These are phyloP conservation scores for Aphyosemion australe DNA, from an alignment of 2,113 vertebrate species.

Conservation along the genomic window DNA sequence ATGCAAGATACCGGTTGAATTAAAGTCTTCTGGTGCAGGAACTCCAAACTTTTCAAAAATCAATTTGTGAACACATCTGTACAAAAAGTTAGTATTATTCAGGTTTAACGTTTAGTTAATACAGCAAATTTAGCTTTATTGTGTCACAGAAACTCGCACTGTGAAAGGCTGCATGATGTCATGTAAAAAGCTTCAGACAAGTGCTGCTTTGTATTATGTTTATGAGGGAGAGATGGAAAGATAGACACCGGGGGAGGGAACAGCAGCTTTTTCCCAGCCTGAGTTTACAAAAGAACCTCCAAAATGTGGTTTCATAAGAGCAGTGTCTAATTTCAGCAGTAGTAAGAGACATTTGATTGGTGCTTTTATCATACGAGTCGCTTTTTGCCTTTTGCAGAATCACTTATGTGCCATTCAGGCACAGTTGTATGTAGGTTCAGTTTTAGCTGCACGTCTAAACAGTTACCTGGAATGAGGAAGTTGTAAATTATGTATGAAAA, in stretches of 20 bases:
- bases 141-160: not conserved
- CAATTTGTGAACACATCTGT: not conserved
- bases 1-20: no score
- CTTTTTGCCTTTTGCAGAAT: no score
- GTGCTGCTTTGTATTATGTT: constrained; percentile 9
- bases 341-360: no score
- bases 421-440: not conserved
- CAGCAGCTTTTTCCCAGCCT: not conserved
- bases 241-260: not conserved
- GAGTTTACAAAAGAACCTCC: not conserved
- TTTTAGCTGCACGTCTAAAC: not conserved
- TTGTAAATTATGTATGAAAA: not conserved
- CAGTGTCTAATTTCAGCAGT: no score
- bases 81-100: not conserved
- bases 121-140: not conserved
- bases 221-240: not conserved
- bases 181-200: not conserved
- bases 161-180: constrained; percentile 1
- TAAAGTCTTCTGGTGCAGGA: no score
- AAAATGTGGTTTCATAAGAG: not conserved
- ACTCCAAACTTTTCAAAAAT: no score
- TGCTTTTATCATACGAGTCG: no score
- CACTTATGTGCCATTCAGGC: no score
- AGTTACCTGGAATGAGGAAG: not conserved
- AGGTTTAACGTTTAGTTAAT: not conserved